Evolutionary conservation across 2,113 vertebrate genomes (phyloP).

Genomic region (Zootoca vivipara): DNA sequence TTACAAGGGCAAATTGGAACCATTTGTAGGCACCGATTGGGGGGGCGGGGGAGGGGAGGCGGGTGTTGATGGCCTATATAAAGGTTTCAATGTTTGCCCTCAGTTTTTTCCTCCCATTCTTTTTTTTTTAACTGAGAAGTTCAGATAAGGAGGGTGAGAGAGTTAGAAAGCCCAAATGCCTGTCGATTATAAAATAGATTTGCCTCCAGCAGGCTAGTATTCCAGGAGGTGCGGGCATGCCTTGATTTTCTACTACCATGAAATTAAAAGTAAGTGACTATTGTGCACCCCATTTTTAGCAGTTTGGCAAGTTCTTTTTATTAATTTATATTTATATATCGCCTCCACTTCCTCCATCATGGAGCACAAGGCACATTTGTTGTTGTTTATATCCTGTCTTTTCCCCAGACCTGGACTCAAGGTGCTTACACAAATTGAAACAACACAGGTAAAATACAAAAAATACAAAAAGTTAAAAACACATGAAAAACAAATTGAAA

Average conservation of each 20-base stretch:
- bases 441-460: no score
- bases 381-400: no score
- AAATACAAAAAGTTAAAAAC: no score
- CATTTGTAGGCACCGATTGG: conserved; percentile 83
- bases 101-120: not conserved
- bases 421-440: no score
- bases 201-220: conserved; percentile 38
- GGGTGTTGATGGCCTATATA: conserved; percentile 76
- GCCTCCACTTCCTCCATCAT: not conserved
- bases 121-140: conserved; percentile 64
- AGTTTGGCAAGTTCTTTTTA: not conserved
- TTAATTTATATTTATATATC: not conserved
- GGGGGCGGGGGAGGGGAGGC: not conserved
- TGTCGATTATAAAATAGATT: conserved; percentile 27
- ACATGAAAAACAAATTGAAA: no score
- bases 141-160: conserved; percentile 63
- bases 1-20: conserved; percentile 94
- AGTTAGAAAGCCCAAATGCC: not conserved
- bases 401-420: no score
- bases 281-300: conserved; percentile 56
- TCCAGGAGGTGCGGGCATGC: conserved; percentile 12
- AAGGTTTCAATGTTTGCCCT: conserved; percentile 77
- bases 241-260: conserved; percentile 32
- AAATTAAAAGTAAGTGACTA: conserved; percentile 60
- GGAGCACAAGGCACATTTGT: no score